phyloP scores from a whole-genome alignment of 2,797 vertebrate genomes.

The Pangasius sanitwongsei region DNA sequence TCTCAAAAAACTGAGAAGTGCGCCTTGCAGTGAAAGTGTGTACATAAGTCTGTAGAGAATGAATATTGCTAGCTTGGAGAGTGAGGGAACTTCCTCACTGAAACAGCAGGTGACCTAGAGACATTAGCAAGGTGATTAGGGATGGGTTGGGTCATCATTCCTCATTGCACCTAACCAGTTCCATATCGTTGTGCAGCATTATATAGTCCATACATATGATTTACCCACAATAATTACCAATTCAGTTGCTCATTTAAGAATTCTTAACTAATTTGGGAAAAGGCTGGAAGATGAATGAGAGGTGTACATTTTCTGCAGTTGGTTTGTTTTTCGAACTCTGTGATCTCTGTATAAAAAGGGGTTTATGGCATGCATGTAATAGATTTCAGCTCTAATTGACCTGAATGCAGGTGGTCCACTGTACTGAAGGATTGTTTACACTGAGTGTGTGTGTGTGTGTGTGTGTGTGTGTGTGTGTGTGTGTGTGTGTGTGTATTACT shows the following conservation, averaged over 20 bases:
- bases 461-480: neutral
- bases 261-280: neutral
- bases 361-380: neutral
- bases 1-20: neutral
- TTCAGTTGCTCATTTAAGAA: neutral
- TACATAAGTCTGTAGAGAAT: neutral
- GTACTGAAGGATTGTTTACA: constrained; percentile 30
- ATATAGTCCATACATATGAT: neutral
- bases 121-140: neutral
- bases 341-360: neutral
- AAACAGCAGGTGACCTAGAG: neutral
- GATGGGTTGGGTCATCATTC: neutral
- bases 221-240: too few species aligned
- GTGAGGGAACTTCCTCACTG: neutral
- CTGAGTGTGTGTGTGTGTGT: neutral
- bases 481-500: neutral
- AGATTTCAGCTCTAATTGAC: constrained; percentile 31
- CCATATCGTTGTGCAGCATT: neutral
- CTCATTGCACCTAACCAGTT: neutral
- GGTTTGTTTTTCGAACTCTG: neutral
- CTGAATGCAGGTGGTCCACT: constrained; percentile 39
- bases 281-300: neutral
- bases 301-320: neutral
- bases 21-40: too few species aligned
- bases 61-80: neutral